Base-by-base conservation (phyloP, 2,797 vertebrate species). In the Rhabdomys pumilio region DNA sequence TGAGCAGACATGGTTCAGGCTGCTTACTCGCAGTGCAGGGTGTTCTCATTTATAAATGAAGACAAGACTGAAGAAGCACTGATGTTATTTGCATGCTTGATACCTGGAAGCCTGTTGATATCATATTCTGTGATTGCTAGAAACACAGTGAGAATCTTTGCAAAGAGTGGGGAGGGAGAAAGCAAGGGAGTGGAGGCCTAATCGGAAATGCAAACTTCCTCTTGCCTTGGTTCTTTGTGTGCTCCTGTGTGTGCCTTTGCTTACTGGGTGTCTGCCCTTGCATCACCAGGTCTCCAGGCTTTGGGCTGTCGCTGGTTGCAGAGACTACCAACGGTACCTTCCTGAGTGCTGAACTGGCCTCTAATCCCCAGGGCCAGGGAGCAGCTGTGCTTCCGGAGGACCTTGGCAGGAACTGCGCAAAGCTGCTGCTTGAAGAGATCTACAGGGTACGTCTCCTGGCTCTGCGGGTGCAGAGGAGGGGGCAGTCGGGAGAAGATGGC, bases 301-400 rank as follows among this genome's bases (percentile, higher is more conserved):
- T 99, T 95, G 99, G 99, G 10, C 97, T 99, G 80, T 99, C 98
- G 0, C 98, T 99, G 89, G 99, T 99, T 92, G 99, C 99, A 4
- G 99, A 99, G 98, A 99, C 99, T 0, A 96, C 99, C 82, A 99
- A 99, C 1, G 99, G 99, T 9, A 98, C 98, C 79, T 98, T 99
- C 96, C 99, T 99, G 20, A 99, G 99, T 75, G 99, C 99, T 26
- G 99, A 99, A 97, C 98, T 99, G 97, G 98, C 99, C 7, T 99
- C 99, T 79, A 99, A 98, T 2, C 99, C 99, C 9, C 99, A 99
- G 98, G 99, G 99, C 4, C 99, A 99, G 94, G 99, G 99, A 63
- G 89, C 98, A 10, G 96, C 99, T 0, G 87, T 99, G 22, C 99
- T 99, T 76, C 99, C 99, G 0, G 99, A 99, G 98, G 99, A 99